Conservation (phyloP, 1,140 invertebrate species). For the Lepidurus arcticus region DNA sequence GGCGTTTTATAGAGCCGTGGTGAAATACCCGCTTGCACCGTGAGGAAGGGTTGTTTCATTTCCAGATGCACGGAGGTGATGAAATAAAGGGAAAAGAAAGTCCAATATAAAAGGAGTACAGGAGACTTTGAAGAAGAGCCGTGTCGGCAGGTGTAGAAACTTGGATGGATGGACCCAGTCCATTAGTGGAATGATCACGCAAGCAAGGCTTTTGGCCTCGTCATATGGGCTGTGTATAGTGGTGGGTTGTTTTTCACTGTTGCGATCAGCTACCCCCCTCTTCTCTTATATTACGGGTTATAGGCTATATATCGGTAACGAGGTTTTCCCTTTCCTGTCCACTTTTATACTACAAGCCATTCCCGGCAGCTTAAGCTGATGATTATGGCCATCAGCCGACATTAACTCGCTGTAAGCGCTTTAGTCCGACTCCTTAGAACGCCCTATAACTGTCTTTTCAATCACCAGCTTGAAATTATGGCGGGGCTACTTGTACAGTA, state of each 20-base stretch:
- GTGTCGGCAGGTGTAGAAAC: constrained; percentile 11
- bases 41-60: neutral
- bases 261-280: neutral
- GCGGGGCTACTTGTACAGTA: neutral
- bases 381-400: constrained; percentile 7
- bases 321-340: neutral
- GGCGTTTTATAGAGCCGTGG: neutral
- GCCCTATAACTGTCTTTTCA: neutral
- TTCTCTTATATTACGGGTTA: neutral
- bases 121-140: constrained; percentile 4
- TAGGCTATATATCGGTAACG: neutral
- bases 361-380: neutral
- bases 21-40: neutral
- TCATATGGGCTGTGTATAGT: neutral
- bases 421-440: neutral
- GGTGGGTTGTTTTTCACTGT: too few relatives aligned
- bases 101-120: neutral
- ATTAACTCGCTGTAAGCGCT: neutral
- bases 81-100: constrained; percentile 5
- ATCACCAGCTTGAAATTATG: neutral
- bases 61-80: neutral
- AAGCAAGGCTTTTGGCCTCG: neutral
- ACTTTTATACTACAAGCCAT: neutral
- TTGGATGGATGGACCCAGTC: constrained; percentile 4
- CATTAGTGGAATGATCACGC: constrained; percentile 18